Conservation (phyloP, 1,140 invertebrate species). For the Papilio polyxenes region DNA sequence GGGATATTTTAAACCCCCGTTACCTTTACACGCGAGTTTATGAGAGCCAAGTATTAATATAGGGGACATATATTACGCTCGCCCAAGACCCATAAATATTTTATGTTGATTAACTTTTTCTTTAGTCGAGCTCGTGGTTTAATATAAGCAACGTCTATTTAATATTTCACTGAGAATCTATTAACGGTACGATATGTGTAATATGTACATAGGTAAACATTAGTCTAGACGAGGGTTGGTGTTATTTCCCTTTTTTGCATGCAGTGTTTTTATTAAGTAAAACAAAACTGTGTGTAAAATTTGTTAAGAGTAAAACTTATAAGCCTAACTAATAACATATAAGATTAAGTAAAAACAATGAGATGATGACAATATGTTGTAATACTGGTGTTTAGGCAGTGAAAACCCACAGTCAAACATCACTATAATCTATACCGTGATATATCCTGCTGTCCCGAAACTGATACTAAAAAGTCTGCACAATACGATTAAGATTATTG, state of each 20-base stretch:
- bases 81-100: conserved; percentile 36
- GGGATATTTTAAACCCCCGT: conserved; percentile 36
- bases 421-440: conserved; percentile 23
- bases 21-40: conserved; percentile 37
- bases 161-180: conserved; percentile 33
- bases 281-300: not conserved
- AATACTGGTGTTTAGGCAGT: not conserved
- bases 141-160: conserved; percentile 38
- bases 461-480: conserved; percentile 62
- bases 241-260: not conserved
- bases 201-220: conserved; percentile 30
- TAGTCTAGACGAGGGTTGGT: not conserved
- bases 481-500: conserved; percentile 70
- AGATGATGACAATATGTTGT: not conserved
- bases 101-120: conserved; percentile 40
- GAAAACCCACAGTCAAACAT: conserved; percentile 10
- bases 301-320: not conserved
- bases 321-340: too few species aligned
- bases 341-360: not conserved
- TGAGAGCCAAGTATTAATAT: conserved; percentile 37
- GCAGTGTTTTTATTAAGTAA: not conserved
- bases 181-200: conserved; percentile 21
- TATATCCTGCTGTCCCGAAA: conserved; percentile 58
- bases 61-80: conserved; percentile 40
- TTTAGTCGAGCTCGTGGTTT: conserved; percentile 21